Conservation (phyloP, 64 coral and sea anemone species). For the Stichodactyla mertensii region DNA sequence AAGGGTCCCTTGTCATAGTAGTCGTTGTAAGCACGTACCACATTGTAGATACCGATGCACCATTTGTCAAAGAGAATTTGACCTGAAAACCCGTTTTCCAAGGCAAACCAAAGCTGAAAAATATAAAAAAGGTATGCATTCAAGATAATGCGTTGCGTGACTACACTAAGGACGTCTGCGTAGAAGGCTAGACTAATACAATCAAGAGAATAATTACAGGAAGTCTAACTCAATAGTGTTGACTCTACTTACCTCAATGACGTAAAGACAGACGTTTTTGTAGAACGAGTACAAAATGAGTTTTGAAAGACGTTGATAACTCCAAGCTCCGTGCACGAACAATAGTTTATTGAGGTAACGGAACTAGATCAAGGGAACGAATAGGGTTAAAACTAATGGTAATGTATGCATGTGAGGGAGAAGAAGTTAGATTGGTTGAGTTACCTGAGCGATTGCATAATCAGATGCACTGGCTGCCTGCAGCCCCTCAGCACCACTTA, state of each 20-base stretch:
- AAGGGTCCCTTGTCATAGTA: no score
- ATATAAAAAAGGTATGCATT: not conserved
- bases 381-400: not conserved
- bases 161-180: no score
- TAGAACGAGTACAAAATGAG: conserved; percentile 98
- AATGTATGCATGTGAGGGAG: not conserved
- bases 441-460: conserved; percentile 95
- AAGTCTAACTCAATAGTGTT: no score
- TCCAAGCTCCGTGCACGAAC: conserved; percentile 97
- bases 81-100: conserved; percentile 97
- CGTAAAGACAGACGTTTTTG: conserved; percentile 97
- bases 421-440: not conserved
- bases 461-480: conserved; percentile 98
- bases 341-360: conserved; percentile 93
- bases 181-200: no score
- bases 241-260: conserved; percentile 72
- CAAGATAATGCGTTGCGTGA: not conserved
- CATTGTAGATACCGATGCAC: conserved; percentile 99
- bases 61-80: conserved; percentile 99
- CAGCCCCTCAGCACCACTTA: conserved; percentile 95
- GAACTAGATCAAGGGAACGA: conserved; percentile 43
- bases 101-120: conserved; percentile 94
- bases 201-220: not conserved
- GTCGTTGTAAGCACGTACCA: conserved; percentile 57
- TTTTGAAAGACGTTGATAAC: conserved; percentile 91